A percentile compares a stretch with the other conserved stretches of the same genome.
phyloP scores from a whole-genome alignment of 2,113 vertebrate species.

The Lampris incognitus region DNA sequence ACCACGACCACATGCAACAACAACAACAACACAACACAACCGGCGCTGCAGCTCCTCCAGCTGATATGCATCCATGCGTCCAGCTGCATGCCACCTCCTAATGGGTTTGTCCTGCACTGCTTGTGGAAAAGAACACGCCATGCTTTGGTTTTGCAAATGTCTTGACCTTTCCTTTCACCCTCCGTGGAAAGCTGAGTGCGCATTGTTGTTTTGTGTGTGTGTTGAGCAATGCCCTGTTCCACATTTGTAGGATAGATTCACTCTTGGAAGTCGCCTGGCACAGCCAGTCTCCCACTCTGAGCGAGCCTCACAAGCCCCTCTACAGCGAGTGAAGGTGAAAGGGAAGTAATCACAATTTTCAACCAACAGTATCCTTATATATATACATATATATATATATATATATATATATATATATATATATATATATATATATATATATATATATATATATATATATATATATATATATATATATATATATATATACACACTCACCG shows the following conservation, averaged over 20 bases:
- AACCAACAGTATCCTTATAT: too few species aligned
- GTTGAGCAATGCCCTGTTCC: neutral
- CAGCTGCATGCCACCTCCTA: conserved; percentile 15
- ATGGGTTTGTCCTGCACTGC: conserved; percentile 14
- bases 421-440: too few species aligned
- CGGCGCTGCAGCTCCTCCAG: neutral
- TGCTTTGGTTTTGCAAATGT: neutral
- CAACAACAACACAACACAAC: conserved; percentile 34
- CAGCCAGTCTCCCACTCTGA: neutral
- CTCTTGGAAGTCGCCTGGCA: conserved; percentile 11
- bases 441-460: too few species aligned
- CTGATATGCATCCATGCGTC: conserved; percentile 15
- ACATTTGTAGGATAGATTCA: neutral
- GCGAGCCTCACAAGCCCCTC: too few species aligned
- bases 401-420: too few species aligned
- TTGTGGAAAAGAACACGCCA: neutral
- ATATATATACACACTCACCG: too few species aligned
- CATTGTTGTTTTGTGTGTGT: neutral
- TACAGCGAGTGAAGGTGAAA: too few species aligned
- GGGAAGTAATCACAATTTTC: too few species aligned
- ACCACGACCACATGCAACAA: conserved; percentile 50
- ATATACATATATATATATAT: too few species aligned
- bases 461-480: too few species aligned
- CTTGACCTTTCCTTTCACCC: conserved; percentile 8
- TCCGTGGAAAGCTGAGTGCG: conserved; percentile 8